phyloP scores from a whole-genome alignment of 2,888 invertebrate genomes.

The Cosmia trapezina region DNA sequence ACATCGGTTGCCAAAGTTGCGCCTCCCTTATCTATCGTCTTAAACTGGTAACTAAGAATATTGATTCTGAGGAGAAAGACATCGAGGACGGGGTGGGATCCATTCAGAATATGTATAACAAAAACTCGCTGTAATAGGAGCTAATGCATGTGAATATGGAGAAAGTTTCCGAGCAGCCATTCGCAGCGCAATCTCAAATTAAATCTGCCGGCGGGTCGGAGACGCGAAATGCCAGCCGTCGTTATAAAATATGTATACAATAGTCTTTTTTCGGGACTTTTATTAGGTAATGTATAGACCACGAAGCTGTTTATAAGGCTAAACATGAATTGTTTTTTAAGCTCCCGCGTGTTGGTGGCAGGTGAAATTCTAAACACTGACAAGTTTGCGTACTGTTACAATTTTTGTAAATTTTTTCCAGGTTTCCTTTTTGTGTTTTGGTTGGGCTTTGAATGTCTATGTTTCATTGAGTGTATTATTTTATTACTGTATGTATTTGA shows the following conservation, averaged over 20 bases:
- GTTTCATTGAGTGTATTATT: neutral
- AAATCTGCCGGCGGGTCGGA: slow-evolving; percentile 82
- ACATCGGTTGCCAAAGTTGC: slow-evolving; percentile 31
- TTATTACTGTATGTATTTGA: neutral
- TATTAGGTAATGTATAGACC: slow-evolving; percentile 73
- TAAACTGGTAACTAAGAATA: slow-evolving; percentile 67
- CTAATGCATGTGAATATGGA: slow-evolving; percentile 85
- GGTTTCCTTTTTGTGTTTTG: neutral
- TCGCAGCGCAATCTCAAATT: slow-evolving; percentile 87
- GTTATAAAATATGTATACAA: slow-evolving; percentile 79
- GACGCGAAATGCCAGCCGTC: slow-evolving; percentile 73
- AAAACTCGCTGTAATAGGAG: slow-evolving; percentile 80
- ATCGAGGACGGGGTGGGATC: slow-evolving; percentile 74
- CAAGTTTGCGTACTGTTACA: neutral
- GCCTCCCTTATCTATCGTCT: slow-evolving; percentile 50
- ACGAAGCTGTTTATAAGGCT: slow-evolving; percentile 62
- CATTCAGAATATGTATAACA: slow-evolving; percentile 75
- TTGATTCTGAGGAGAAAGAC: slow-evolving; percentile 67
- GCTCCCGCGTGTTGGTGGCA: slow-evolving; percentile 13
- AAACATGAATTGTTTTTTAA: slow-evolving; percentile 53
- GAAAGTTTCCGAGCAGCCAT: slow-evolving; percentile 82
- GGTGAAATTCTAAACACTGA: slow-evolving; percentile 27
- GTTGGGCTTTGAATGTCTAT: neutral
- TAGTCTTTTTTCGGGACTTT: slow-evolving; percentile 74
- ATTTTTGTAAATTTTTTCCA: neutral